These are phyloP conservation scores for Myotis brandtii DNA, from an alignment of 2,113 vertebrate species.

Conservation along the genomic window DNA sequence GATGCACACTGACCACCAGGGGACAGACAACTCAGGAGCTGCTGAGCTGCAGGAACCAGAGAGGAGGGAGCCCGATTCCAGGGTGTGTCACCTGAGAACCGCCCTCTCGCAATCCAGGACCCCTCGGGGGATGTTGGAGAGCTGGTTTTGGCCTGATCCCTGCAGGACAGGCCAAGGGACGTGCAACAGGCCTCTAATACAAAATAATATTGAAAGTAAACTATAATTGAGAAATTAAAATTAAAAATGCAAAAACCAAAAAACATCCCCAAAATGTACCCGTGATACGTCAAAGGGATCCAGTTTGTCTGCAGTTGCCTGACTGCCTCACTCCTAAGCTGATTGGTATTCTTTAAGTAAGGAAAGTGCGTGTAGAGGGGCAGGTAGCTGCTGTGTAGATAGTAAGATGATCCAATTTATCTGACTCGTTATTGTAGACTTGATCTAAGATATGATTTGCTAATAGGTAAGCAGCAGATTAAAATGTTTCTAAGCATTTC, in stretches of 20 bases:
- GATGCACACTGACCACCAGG: too few relatives aligned
- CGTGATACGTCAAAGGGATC: not conserved
- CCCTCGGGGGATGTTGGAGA: too few relatives aligned
- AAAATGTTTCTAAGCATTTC: conserved; percentile 22
- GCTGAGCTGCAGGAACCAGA: too few relatives aligned
- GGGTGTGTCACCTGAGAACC: too few relatives aligned
- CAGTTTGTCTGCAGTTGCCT: not conserved
- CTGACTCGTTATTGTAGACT: not conserved
- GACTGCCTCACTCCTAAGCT: not conserved
- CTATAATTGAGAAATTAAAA: not conserved
- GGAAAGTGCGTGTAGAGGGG: not conserved
- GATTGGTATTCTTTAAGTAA: not conserved
- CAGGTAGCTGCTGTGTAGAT: not conserved
- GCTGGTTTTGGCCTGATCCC: too few relatives aligned
- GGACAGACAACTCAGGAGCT: too few relatives aligned
- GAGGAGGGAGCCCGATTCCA: too few relatives aligned
- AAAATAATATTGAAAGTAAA: not conserved
- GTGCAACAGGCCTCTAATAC: not conserved
- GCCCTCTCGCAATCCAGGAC: too few relatives aligned
- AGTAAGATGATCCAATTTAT: not conserved
- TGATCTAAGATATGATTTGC: not conserved
- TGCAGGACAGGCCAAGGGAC: too few relatives aligned
- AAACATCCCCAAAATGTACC: too few relatives aligned
- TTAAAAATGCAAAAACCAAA: not conserved
- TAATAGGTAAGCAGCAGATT: not conserved